phyloP scores from a whole-genome alignment of 2,888 invertebrate species.

The Perizoma flavofasciatum region DNA sequence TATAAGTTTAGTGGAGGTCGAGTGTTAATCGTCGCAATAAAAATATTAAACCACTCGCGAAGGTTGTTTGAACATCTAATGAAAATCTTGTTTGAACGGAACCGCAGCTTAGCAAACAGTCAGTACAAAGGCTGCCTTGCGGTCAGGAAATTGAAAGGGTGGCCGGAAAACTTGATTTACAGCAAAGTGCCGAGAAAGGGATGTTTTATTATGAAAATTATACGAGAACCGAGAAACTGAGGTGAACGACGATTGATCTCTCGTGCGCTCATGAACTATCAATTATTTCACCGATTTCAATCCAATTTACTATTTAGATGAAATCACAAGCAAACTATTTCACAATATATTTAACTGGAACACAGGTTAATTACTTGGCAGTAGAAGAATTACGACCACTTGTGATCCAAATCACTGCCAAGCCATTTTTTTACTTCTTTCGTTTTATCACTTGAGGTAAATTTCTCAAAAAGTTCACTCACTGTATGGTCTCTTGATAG shows the following conservation, averaged over 20 bases:
- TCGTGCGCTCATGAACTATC: constrained; percentile 5
- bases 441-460: constrained; percentile 11
- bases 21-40: constrained; percentile 51
- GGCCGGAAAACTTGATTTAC: constrained; percentile 77
- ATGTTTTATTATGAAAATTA: constrained; percentile 78
- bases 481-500: not conserved
- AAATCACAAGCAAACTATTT: constrained; percentile 8
- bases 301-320: not conserved
- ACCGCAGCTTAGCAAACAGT: constrained; percentile 31
- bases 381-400: constrained; percentile 22
- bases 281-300: not conserved
- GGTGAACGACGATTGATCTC: constrained; percentile 46
- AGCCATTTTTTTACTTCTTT: constrained; percentile 26
- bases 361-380: constrained; percentile 21
- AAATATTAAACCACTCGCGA: constrained; percentile 54
- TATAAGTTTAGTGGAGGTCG: constrained; percentile 26
- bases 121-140: constrained; percentile 54
- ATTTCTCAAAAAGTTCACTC: not conserved
- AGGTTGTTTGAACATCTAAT: constrained; percentile 63
- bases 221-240: constrained; percentile 52
- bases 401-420: constrained; percentile 25
- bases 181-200: constrained; percentile 73
- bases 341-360: constrained; percentile 10
- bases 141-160: constrained; percentile 78
- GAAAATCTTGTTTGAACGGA: constrained; percentile 67